Conservation (phyloP, 2,113 vertebrate species). For the Brachypodius melanocephalos region DNA sequence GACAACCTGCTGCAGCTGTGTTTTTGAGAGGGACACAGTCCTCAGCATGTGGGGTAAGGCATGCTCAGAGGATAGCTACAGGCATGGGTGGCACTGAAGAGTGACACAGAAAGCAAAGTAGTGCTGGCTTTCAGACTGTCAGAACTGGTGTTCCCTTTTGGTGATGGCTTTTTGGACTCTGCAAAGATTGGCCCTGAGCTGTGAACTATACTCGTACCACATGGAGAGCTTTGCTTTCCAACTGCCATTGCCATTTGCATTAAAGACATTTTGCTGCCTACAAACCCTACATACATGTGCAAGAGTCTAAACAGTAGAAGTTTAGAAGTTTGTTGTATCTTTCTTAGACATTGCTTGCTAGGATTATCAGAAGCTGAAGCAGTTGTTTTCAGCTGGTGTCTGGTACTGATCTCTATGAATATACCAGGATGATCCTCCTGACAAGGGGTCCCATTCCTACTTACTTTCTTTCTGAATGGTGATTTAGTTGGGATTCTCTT, state of each 20-base stretch:
- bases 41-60: background rate
- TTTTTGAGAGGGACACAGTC: background rate
- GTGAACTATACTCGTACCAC: rapidly evolving
- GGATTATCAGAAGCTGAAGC: background rate
- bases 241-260: background rate
- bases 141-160: background rate
- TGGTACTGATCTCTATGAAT: background rate
- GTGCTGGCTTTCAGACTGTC: background rate
- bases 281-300: rapidly evolving
- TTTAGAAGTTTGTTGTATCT: background rate
- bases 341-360: background rate
- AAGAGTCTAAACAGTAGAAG: background rate
- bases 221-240: background rate
- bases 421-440: background rate
- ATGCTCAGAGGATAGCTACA: background rate
- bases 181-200: background rate
- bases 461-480: background rate
- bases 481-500: background rate
- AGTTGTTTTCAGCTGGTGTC: background rate
- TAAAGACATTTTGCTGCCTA: background rate
- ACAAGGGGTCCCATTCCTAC: background rate
- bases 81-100: background rate
- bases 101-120: background rate
- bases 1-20: background rate
- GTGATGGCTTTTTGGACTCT: background rate